Evolutionary conservation across 2,888 invertebrate species (phyloP).

Genomic region (Dryadula phaetusa): DNA sequence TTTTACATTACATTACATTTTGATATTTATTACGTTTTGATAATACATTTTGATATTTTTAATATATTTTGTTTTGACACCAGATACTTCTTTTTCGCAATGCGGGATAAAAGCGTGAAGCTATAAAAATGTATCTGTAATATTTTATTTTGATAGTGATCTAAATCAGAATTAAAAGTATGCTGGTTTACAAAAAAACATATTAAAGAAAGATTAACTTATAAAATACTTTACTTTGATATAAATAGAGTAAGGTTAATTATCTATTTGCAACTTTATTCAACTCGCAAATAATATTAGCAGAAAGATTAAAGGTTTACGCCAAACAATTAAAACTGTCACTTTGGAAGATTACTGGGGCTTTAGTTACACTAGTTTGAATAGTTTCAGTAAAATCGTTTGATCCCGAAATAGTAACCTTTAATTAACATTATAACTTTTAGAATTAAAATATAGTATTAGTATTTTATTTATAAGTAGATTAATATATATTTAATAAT

Average conservation of each 20-base stretch:
- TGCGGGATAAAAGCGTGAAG: too few relatives aligned
- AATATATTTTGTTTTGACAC: too few relatives aligned
- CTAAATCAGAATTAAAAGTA: too few relatives aligned
- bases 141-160: too few relatives aligned
- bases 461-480: not conserved
- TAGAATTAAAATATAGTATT: not conserved
- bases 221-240: not conserved
- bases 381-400: conserved; percentile 15
- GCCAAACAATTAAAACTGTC: conserved; percentile 16
- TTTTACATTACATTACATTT: too few relatives aligned
- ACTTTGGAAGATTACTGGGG: conserved; percentile 11
- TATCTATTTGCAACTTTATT: not conserved
- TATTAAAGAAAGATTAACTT: not conserved
- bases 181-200: too few relatives aligned
- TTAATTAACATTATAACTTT: conserved; percentile 13
- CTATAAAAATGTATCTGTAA: too few relatives aligned
- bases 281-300: conserved; percentile 18
- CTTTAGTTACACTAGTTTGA: conserved; percentile 15
- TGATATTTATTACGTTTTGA: too few relatives aligned
- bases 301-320: conserved; percentile 24
- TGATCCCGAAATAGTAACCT: conserved; percentile 1
- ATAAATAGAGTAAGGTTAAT: not conserved
- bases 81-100: too few relatives aligned
- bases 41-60: too few relatives aligned
- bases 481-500: not conserved